These are phyloP conservation scores for Otus sunia DNA, from an alignment of 2,113 vertebrate species.

Conservation along the genomic window DNA sequence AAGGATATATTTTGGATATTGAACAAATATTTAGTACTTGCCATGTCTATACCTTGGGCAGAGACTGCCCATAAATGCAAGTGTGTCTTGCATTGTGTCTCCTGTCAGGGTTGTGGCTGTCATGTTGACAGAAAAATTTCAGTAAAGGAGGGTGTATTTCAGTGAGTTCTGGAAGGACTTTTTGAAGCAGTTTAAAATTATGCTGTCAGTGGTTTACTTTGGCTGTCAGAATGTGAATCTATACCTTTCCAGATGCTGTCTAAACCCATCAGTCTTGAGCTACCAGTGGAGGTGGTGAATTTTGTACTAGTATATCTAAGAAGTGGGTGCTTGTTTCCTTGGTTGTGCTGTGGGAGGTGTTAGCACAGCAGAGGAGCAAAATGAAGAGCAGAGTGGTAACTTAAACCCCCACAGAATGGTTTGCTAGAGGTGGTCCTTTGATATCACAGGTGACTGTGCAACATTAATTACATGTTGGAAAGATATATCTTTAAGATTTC, in stretches of 20 bases:
- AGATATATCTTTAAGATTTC: background rate
- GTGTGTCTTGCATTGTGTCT: background rate
- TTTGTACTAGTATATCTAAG: background rate
- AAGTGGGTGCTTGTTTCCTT: background rate
- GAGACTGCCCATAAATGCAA: background rate
- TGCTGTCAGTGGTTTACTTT: background rate
- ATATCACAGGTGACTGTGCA: background rate
- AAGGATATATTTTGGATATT: background rate
- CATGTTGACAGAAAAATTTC: background rate
- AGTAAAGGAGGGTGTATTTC: background rate
- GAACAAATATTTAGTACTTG: background rate
- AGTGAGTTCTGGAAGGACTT: background rate
- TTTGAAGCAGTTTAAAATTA: background rate
- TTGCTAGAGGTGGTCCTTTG: background rate
- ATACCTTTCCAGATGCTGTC: background rate
- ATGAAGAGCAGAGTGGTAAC: background rate
- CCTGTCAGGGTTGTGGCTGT: background rate
- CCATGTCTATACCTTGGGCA: background rate
- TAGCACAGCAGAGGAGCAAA: background rate
- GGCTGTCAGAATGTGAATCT: background rate
- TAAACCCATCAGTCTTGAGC: background rate
- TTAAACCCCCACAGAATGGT: background rate
- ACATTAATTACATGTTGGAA: background rate
- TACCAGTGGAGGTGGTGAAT: background rate
- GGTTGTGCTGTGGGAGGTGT: constrained; percentile 22